Evolutionary conservation across 1,140 invertebrate species (phyloP).

Genomic region (Leptoteleia sp.): DNA sequence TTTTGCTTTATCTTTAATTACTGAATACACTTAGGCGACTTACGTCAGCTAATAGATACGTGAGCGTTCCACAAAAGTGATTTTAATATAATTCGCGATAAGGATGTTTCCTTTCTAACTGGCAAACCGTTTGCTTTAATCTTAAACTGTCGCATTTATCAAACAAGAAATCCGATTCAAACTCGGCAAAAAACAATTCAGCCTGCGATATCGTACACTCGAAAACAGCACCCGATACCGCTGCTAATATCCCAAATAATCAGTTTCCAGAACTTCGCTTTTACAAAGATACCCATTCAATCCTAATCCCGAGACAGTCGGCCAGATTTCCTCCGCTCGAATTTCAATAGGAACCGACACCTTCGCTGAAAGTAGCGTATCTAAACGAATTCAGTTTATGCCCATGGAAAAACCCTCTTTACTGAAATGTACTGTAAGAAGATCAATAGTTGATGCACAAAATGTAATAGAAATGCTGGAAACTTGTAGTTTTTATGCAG

Average conservation of each 20-base stretch:
- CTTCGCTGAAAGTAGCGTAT: slow-evolving; percentile 18
- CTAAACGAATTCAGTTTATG: slow-evolving; percentile 18
- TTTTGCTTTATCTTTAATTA: slow-evolving; percentile 66
- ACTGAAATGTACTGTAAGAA: too few relatives aligned
- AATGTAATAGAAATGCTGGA: too few relatives aligned
- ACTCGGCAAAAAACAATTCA: slow-evolving; percentile 35
- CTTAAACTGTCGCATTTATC: slow-evolving; percentile 56
- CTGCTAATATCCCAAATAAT: slow-evolving; percentile 46
- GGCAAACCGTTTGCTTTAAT: slow-evolving; percentile 45
- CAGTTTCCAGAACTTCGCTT: slow-evolving; percentile 36
- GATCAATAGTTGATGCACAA: too few relatives aligned
- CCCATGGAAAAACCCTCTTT: not conserved
- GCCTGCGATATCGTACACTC: slow-evolving; percentile 25
- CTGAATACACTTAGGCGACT: slow-evolving; percentile 61
- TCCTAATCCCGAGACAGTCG: slow-evolving; percentile 42
- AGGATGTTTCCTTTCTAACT: slow-evolving; percentile 61
- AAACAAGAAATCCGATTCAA: slow-evolving; percentile 47
- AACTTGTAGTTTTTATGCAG: too few relatives aligned
- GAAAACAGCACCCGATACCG: slow-evolving; percentile 21
- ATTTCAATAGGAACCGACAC: slow-evolving; percentile 35
- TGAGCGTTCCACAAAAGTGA: slow-evolving; percentile 48
- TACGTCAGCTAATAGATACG: slow-evolving; percentile 61
- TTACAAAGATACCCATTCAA: slow-evolving; percentile 34
- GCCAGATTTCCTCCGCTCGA: slow-evolving; percentile 33
- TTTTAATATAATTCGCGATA: slow-evolving; percentile 64